phyloP scores from a whole-genome alignment of 2,888 invertebrate genomes.

The Parasteatoda lunata region DNA sequence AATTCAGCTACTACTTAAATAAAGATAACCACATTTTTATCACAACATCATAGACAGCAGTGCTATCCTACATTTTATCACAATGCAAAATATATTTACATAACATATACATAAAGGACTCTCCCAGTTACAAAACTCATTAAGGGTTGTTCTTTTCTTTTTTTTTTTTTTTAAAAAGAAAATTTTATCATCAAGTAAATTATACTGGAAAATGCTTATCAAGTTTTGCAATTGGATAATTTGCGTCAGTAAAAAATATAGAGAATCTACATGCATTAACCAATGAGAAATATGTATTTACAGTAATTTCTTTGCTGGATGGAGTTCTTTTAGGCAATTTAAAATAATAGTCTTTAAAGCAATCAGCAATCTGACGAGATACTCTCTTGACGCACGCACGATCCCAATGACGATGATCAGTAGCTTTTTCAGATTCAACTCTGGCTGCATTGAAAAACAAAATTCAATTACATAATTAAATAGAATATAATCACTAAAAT shows the following conservation, averaged over 20 bases:
- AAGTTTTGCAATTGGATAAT: background rate
- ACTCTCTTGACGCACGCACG: slow-evolving; percentile 50
- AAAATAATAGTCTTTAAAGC: slow-evolving; percentile 39
- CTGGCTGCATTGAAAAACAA: slow-evolving; percentile 25
- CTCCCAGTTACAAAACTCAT: no score
- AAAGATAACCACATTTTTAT: no score
- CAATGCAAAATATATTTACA: no score
- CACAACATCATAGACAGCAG: no score
- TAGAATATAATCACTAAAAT: no score
- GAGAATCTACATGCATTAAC: background rate
- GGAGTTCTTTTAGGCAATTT: slow-evolving; percentile 39
- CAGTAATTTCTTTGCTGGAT: slow-evolving; percentile 44
- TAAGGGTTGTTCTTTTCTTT: no score
- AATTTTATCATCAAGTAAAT: no score
- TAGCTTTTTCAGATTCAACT: slow-evolving; percentile 55
- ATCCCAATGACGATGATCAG: slow-evolving; percentile 64
- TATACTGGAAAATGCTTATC: background rate
- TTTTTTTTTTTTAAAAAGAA: no score
- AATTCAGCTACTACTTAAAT: no score
- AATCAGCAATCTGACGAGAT: slow-evolving; percentile 57
- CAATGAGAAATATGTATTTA: slow-evolving; percentile 6
- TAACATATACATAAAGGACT: no score
- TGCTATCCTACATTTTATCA: no score
- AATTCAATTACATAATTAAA: background rate
- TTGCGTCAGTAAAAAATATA: background rate